A percentile compares a stretch with the other conserved stretches of the same genome.
Evolutionary conservation across 2,113 vertebrate species (phyloP).

Genomic region (Nestor notabilis): DNA sequence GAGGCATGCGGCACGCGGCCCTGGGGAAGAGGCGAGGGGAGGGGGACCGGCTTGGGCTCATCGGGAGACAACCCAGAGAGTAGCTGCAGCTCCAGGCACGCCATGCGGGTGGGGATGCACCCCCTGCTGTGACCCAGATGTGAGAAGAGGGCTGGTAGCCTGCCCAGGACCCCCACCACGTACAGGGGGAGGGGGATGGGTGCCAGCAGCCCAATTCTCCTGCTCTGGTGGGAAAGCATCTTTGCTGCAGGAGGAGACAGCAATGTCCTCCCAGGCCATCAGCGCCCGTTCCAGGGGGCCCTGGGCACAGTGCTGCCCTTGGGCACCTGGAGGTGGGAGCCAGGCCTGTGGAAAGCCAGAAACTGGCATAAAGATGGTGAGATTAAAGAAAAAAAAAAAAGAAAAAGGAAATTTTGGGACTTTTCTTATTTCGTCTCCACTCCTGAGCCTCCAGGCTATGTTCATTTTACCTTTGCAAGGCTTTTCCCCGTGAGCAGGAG

Average conservation of each 20-base stretch:
- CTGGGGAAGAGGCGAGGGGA: not conserved
- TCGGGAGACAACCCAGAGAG: not conserved
- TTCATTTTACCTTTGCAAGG: not conserved
- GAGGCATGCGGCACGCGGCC: not conserved
- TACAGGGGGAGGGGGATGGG: not conserved
- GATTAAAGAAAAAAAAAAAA: not conserved
- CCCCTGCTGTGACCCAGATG: not conserved
- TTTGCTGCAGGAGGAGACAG: not conserved
- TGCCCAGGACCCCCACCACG: accelerated
- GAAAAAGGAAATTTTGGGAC: not conserved
- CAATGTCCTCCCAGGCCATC: not conserved
- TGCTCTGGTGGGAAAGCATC: accelerated
- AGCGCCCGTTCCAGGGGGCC: not conserved
- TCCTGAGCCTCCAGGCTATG: not conserved
- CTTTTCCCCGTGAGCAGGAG: not conserved
- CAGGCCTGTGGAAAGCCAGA: not conserved
- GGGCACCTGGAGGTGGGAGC: not conserved
- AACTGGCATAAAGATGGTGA: not conserved
- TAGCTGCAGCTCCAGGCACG: not conserved
- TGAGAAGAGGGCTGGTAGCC: not conserved
- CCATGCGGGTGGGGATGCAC: not conserved
- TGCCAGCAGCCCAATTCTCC: not conserved
- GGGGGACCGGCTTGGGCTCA: not conserved
- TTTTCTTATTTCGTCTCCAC: not conserved
- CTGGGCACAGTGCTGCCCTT: not conserved